Conservation (phyloP, 1,140 invertebrate genomes). For the Antheraea mylitta region DNA sequence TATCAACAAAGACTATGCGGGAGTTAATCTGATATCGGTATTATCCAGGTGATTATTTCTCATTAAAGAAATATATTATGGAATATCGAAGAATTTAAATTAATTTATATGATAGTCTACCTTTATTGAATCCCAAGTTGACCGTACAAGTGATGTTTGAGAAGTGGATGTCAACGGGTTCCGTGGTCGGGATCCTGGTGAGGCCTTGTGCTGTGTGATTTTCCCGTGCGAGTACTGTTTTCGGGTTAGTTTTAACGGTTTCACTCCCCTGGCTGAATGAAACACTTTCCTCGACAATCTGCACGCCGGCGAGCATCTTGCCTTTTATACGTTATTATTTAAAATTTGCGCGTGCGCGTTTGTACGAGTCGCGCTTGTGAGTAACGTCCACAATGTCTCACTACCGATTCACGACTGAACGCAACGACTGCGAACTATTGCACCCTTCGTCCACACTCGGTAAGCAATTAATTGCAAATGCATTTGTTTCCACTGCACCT, state of each 20-base stretch:
- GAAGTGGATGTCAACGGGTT: conserved; percentile 85
- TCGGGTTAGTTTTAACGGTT: conserved; percentile 4
- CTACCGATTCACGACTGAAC: conserved; percentile 15
- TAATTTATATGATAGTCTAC: no score
- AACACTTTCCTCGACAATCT: conserved; percentile 61
- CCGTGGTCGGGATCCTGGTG: conserved; percentile 71
- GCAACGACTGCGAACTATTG: conserved; percentile 25
- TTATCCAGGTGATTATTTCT: background rate
- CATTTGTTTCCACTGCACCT: conserved; percentile 10
- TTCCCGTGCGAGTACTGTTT: conserved; percentile 7
- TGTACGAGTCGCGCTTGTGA: conserved; percentile 40
- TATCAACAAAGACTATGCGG: background rate
- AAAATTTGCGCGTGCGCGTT: conserved; percentile 40
- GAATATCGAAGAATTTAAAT: no score
- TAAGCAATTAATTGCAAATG: conserved; percentile 3
- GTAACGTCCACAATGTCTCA: conserved; percentile 28
- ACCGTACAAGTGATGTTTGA: conserved; percentile 85
- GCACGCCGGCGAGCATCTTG: conserved; percentile 69
- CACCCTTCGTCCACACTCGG: conserved; percentile 37
- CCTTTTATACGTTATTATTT: conserved; percentile 26
- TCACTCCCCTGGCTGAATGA: conserved; percentile 30
- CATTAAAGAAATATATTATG: no score
- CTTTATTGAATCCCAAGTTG: conserved; percentile 84
- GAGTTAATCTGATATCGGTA: background rate
- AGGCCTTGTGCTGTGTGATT: conserved; percentile 37